Conservation (phyloP, 2,888 invertebrate genomes). For the Tethea ocularis region DNA sequence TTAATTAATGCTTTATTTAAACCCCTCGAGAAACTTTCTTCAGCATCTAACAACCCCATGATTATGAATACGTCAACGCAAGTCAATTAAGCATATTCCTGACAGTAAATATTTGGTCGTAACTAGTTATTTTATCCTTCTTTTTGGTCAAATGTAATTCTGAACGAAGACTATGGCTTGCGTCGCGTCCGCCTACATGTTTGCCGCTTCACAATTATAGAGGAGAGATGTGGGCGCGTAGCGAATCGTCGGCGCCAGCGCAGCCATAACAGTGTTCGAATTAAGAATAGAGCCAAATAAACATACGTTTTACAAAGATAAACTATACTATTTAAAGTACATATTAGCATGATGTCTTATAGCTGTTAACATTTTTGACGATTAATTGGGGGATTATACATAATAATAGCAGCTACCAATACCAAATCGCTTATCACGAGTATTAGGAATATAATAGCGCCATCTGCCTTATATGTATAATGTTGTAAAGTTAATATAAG, state of each 20-base stretch:
- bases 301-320: conserved; percentile 16
- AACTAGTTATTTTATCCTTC: neutral
- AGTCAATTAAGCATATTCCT: neutral
- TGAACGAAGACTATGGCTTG: conserved; percentile 32
- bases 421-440: conserved; percentile 13
- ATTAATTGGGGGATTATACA: neutral
- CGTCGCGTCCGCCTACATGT: conserved; percentile 48
- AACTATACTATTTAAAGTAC: conserved; percentile 24
- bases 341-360: neutral
- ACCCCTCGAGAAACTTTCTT: neutral
- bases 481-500: conserved; percentile 38
- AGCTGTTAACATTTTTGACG: neutral
- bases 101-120: neutral
- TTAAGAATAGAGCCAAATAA: conserved; percentile 40
- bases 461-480: conserved; percentile 57
- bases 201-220: conserved; percentile 46
- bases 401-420: neutral
- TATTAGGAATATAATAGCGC: conserved; percentile 39
- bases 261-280: conserved; percentile 48
- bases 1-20: neutral
- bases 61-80: neutral
- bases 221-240: conserved; percentile 49
- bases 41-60: neutral
- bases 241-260: conserved; percentile 60
- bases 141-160: conserved; percentile 34